A percentile compares a stretch with the other conserved stretches of the same genome.
Conservation (phyloP, 2,797 vertebrate species). For the Potorous gilbertii region DNA sequence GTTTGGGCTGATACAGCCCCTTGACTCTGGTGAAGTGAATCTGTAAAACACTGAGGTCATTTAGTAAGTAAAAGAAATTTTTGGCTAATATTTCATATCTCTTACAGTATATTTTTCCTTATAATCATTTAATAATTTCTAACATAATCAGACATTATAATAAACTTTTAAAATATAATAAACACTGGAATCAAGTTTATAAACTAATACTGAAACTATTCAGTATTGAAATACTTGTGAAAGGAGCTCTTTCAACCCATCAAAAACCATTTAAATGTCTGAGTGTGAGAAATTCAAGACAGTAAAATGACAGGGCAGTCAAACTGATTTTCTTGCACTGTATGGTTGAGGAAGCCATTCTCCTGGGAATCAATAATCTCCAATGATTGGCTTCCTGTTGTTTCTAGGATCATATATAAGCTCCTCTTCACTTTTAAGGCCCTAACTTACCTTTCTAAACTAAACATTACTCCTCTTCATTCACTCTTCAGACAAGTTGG, state of each 20-base stretch:
- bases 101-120: constrained; percentile 45
- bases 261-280: constrained; percentile 7
- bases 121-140: constrained; percentile 36
- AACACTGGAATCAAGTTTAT: constrained; percentile 32
- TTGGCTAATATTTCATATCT: constrained; percentile 14
- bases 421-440: not conserved
- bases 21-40: constrained; percentile 31
- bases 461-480: not conserved
- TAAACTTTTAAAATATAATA: not conserved
- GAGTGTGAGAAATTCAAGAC: not conserved
- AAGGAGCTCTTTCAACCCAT: constrained; percentile 21
- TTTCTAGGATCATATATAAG: not conserved
- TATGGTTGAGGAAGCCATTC: not conserved
- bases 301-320: not conserved
- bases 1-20: constrained; percentile 21
- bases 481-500: not conserved
- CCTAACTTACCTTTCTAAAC: not conserved
- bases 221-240: constrained; percentile 22
- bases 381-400: not conserved
- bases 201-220: constrained; percentile 43
- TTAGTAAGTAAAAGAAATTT: constrained; percentile 19
- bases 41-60: constrained; percentile 32
- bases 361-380: not conserved
- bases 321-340: not conserved
- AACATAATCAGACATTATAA: constrained; percentile 48